These are phyloP conservation scores for Helleia helle DNA, from an alignment of 2,888 invertebrate genomes.

Conservation along the genomic window DNA sequence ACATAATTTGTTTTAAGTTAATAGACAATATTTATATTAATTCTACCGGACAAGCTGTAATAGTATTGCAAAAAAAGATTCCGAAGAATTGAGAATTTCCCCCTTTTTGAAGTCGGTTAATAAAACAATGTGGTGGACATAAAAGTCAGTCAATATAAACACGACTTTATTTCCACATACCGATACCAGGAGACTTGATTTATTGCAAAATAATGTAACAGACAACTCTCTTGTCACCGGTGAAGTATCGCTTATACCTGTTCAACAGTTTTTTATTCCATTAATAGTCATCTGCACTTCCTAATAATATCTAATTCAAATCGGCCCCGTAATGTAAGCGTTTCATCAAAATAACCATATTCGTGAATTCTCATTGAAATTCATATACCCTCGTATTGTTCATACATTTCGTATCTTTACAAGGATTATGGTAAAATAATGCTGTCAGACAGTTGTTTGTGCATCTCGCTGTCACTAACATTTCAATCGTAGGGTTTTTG, in stretches of 20 bases:
- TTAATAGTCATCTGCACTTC: conserved; percentile 27
- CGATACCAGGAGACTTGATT: conserved; percentile 19
- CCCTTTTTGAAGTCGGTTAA: too few relatives aligned
- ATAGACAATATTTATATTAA: too few relatives aligned
- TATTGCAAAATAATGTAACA: conserved; percentile 26
- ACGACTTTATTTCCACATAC: conserved; percentile 14
- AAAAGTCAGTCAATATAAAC: conserved; percentile 14
- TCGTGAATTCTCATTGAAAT: conserved; percentile 60
- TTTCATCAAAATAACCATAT: conserved; percentile 56
- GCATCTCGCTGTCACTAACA: conserved; percentile 69
- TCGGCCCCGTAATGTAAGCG: conserved; percentile 45
- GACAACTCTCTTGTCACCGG: conserved; percentile 18
- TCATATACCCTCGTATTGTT: conserved; percentile 61
- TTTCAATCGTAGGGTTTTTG: conserved; percentile 69
- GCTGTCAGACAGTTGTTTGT: conserved; percentile 64
- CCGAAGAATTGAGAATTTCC: too few relatives aligned
- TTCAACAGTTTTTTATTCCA: conserved; percentile 19
- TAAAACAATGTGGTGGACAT: too few relatives aligned
- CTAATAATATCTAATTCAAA: conserved; percentile 39
- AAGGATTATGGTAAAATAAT: conserved; percentile 72
- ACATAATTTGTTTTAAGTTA: too few relatives aligned
- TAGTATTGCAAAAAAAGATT: too few relatives aligned
- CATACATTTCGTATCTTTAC: conserved; percentile 61
- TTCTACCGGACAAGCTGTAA: too few relatives aligned
- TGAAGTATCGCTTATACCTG: conserved; percentile 24